Evolutionary conservation across 1,140 invertebrate species (phyloP), one percentile per base, ranked within the genome.

Genomic region (Leptinotarsa lineolata): DNA sequence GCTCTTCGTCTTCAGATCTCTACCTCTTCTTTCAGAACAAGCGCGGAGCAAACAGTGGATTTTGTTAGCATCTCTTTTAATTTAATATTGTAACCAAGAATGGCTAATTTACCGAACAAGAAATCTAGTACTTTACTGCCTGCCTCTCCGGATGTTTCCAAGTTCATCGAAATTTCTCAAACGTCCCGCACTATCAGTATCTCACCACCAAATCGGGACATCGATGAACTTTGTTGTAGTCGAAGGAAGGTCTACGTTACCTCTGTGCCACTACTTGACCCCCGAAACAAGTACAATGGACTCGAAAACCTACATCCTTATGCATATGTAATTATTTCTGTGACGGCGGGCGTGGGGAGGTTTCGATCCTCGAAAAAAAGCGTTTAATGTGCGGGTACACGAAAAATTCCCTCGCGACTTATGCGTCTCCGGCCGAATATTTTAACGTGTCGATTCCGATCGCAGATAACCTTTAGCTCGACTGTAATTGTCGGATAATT

Each of bases 291-390:
- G 61, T 63, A 63, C 61, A 63, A 63, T 63, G 61, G 20, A 63
- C 61, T 63, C 61, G 61, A 63, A 63, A 63, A 22, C 61, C 20
- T 59, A 20, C 58, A 59, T 59, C 58, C 58, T 63, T 63, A 63
- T 63, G 61, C 24, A 63, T 63, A 63, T 63, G 61, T 63, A 63
- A 63, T 63, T 63, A 63, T 63, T 63, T 63, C 20, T 15, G 61
- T 21, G 61, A 21, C 24, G 61, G 20, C 48, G 48, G 48, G n/a
- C 48, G 48, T 15, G 48, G n/a, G 15, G 48, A 15, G 48, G 48
- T 54, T 54, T 54, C 48, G 48, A 54, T 54, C n/a, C 48, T 54
- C 48, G n/a, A 54, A 54, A 54, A 54, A 54, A 54, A 54, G 48
- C n/a, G 48, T 54, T 54, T 54, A 54, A 54, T 54, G 48, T 54